Evolutionary conservation across 2,888 invertebrate species (phyloP).

Genomic region (Brenthis hecate): DNA sequence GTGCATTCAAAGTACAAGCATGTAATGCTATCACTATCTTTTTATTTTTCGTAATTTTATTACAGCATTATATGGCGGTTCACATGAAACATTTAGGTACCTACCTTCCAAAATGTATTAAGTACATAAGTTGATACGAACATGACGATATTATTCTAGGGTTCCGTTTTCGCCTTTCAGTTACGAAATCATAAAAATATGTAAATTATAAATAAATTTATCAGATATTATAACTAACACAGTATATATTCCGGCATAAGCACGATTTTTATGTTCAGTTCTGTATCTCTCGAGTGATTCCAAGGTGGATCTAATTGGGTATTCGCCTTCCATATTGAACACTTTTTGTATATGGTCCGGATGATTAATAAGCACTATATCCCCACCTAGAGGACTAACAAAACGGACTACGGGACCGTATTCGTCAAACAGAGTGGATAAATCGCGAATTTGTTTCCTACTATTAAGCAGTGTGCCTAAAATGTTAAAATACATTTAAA

Average conservation of each 20-base stretch:
- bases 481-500: constrained; percentile 21
- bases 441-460: constrained; percentile 57
- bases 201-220: background rate
- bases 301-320: constrained; percentile 83
- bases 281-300: constrained; percentile 86
- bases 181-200: too few species aligned
- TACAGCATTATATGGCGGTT: too few species aligned
- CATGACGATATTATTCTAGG: too few species aligned
- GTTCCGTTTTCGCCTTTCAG: too few species aligned
- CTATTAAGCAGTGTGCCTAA: constrained; percentile 58
- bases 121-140: too few species aligned
- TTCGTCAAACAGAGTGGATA: constrained; percentile 69
- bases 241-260: constrained; percentile 81
- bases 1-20: too few species aligned
- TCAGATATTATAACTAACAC: constrained; percentile 67
- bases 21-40: too few species aligned
- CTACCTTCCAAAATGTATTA: too few species aligned
- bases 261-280: constrained; percentile 77
- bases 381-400: constrained; percentile 84
- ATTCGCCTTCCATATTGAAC: constrained; percentile 83
- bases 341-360: constrained; percentile 85
- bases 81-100: too few species aligned
- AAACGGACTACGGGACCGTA: constrained; percentile 86
- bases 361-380: constrained; percentile 84
- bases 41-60: too few species aligned